These are phyloP conservation scores for Takifugu flavidus DNA, from an alignment of 2,113 vertebrate genomes.

Conservation along the genomic window DNA sequence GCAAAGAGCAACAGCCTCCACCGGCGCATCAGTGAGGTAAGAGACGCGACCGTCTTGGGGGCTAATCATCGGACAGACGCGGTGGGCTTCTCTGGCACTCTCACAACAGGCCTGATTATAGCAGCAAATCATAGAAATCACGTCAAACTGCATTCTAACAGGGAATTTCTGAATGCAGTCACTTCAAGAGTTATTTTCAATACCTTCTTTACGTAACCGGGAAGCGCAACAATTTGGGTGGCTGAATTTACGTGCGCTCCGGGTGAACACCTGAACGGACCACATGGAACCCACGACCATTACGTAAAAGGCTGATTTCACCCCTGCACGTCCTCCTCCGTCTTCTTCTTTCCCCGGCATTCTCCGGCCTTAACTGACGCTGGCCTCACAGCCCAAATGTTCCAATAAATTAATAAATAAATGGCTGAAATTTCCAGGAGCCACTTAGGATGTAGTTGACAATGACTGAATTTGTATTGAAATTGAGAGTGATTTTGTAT, in stretches of 20 bases:
- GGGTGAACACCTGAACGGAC: constrained; percentile 1
- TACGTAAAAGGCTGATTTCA: constrained; percentile 53
- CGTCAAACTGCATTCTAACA: too few relatives aligned
- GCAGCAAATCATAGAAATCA: neutral
- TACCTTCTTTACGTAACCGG: neutral
- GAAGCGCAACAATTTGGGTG: constrained; percentile 6
- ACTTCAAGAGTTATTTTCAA: neutral
- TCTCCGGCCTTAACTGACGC: constrained; percentile 9
- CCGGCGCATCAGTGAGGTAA: constrained; percentile 61
- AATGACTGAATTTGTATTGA: neutral
- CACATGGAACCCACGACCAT: constrained; percentile 30
- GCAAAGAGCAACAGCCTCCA: constrained; percentile 64
- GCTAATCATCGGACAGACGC: too few relatives aligned
- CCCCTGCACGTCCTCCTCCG: constrained; percentile 24
- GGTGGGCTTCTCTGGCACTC: too few relatives aligned
- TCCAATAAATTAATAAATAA: neutral
- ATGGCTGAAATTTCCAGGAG: neutral
- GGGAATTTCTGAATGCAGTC: too few relatives aligned
- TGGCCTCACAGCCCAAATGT: too few relatives aligned
- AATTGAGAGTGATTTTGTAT: neutral
- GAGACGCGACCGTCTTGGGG: constrained; percentile 14
- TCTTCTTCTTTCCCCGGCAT: neutral
- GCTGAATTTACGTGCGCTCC: constrained; percentile 9
- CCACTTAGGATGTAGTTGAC: too few relatives aligned
- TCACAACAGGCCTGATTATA: constrained; percentile 1